phyloP scores from a whole-genome alignment of 2,888 invertebrate genomes.

The Scrobipalpa atriplicella region DNA sequence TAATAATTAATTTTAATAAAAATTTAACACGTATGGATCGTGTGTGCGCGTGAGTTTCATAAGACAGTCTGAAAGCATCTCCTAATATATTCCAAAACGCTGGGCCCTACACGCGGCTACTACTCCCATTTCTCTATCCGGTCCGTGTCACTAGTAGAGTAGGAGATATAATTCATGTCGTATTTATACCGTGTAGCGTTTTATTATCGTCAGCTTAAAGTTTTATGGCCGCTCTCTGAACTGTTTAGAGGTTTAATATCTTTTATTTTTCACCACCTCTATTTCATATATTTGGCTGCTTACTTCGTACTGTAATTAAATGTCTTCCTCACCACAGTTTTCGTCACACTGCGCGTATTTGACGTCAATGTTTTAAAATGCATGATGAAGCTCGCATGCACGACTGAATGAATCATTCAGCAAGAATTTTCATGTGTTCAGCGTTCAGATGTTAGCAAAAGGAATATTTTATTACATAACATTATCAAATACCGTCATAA shows the following conservation, averaged over 20 bases:
- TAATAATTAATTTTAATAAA: neutral
- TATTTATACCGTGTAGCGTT: slow-evolving; percentile 38
- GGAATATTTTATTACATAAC: neutral
- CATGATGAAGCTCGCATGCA: slow-evolving; percentile 46
- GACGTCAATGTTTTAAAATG: slow-evolving; percentile 63
- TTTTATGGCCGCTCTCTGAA: slow-evolving; percentile 34
- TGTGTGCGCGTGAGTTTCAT: slow-evolving; percentile 47
- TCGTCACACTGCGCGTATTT: slow-evolving; percentile 50
- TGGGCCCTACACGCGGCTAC: slow-evolving; percentile 49
- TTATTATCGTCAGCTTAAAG: slow-evolving; percentile 37
- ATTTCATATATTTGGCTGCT: slow-evolving; percentile 41
- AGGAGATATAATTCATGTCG: slow-evolving; percentile 41
- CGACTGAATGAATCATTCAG: slow-evolving; percentile 43
- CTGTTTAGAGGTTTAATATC: slow-evolving; percentile 25
- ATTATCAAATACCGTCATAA: neutral
- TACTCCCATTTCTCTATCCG: slow-evolving; percentile 58
- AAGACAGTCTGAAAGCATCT: slow-evolving; percentile 54
- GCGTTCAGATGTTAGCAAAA: neutral
- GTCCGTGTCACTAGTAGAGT: slow-evolving; percentile 47
- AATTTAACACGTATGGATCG: neutral
- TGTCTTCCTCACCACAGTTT: neutral
- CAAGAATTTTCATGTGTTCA: slow-evolving; percentile 42
- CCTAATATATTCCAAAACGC: slow-evolving; percentile 63
- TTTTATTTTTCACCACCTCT: slow-evolving; percentile 23
- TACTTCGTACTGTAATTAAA: slow-evolving; percentile 25